phyloP scores from a whole-genome alignment of 2,888 invertebrate genomes.

The Eupithecia tripunctaria region DNA sequence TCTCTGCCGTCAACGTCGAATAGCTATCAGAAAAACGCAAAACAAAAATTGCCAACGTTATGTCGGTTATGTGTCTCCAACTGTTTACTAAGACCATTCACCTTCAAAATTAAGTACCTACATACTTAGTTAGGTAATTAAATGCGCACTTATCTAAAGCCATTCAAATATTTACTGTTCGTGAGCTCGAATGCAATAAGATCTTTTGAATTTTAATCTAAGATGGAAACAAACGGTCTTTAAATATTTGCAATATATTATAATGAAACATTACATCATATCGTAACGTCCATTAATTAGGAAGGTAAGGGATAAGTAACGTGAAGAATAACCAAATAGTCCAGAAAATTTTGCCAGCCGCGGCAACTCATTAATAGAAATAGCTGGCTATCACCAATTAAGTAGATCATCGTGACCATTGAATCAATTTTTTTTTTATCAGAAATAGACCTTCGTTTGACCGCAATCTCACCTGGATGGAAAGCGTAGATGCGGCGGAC shows the following conservation, averaged over 20 bases:
- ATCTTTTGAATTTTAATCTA: neutral
- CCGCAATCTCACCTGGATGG: no score
- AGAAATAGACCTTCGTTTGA: no score
- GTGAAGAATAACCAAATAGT: neutral
- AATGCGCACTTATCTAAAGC: slow-evolving; percentile 19
- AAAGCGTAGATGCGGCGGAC: no score
- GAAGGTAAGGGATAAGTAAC: neutral
- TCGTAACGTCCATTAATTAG: no score
- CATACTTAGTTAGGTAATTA: neutral
- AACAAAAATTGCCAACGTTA: neutral
- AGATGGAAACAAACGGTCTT: neutral
- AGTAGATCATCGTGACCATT: slow-evolving; percentile 21
- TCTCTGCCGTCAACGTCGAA: neutral
- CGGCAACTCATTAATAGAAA: neutral
- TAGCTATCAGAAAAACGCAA: neutral
- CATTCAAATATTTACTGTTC: slow-evolving; percentile 25
- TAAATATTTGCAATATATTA: neutral
- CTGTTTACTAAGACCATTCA: slow-evolving; percentile 24
- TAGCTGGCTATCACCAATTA: slow-evolving; percentile 14
- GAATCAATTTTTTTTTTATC: no score
- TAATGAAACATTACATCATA: no score
- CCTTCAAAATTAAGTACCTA: slow-evolving; percentile 33
- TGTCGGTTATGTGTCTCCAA: neutral
- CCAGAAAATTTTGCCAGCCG: neutral
- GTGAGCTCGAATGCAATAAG: slow-evolving; percentile 3